Evolutionary conservation across 2,797 vertebrate genomes (phyloP).

Genomic region (Onychomys arenicola): DNA sequence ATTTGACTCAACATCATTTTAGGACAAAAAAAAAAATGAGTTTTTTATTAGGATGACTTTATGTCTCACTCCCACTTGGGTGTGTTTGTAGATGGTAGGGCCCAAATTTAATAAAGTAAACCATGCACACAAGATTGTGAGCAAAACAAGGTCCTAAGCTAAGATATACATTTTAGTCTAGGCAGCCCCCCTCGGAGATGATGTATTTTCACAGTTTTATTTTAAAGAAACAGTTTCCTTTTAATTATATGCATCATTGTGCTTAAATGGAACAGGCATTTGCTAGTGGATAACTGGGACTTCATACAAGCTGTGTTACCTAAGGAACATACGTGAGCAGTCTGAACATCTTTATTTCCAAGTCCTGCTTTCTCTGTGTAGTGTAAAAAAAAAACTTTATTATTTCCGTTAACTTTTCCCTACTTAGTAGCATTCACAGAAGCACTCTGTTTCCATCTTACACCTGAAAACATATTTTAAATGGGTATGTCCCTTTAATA

Average conservation of each 20-base stretch:
- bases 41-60: not conserved
- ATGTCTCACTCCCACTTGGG: not conserved
- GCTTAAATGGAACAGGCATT: slow-evolving; percentile 59
- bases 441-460: slow-evolving; percentile 37
- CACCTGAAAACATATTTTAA: slow-evolving; percentile 64
- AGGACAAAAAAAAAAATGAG: not conserved
- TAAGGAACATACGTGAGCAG: slow-evolving; percentile 25
- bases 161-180: not conserved
- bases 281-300: slow-evolving; percentile 25
- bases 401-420: slow-evolving; percentile 52
- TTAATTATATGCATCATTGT: slow-evolving; percentile 54
- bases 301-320: slow-evolving; percentile 10
- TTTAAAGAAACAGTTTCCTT: slow-evolving; percentile 61
- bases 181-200: not conserved
- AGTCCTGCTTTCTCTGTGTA: slow-evolving; percentile 44
- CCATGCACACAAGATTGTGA: not conserved
- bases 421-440: slow-evolving; percentile 60
- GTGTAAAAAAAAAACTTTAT: not conserved
- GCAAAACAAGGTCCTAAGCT: not conserved
- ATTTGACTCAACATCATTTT: not conserved
- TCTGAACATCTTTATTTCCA: slow-evolving; percentile 61
- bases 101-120: fast-evolving
- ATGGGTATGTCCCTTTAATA: slow-evolving; percentile 72
- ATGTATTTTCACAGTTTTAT: slow-evolving; percentile 44
- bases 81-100: not conserved